These are phyloP conservation scores for Caenorhabditis remanei DNA, from an alignment of 1,140 invertebrate species.

Conservation along the genomic window DNA sequence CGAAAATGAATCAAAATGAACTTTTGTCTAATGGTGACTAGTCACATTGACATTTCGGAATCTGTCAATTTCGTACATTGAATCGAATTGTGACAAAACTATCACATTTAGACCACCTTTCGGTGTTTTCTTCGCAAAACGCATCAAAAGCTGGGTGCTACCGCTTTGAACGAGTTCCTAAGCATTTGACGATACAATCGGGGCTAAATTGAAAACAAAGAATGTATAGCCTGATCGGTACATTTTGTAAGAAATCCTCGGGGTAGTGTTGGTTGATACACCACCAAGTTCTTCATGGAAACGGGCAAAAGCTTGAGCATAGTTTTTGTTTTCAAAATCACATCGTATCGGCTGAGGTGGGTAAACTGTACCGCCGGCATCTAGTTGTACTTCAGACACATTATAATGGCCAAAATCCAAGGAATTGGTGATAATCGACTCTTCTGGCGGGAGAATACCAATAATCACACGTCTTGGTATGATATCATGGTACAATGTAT, in stretches of 20 bases:
- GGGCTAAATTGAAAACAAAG: background rate
- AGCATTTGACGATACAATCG: background rate
- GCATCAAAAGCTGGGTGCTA: background rate
- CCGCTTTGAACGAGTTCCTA: background rate
- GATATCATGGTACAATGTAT: constrained; percentile 16
- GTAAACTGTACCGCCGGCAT: background rate
- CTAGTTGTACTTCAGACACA: background rate
- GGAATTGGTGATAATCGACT: no score
- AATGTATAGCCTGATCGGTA: background rate
- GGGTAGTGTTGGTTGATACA: no score
- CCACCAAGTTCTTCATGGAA: no score
- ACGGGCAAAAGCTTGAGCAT: no score
- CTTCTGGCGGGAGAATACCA: no score
- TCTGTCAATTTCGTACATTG: background rate
- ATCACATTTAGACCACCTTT: background rate
- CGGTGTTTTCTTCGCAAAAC: background rate
- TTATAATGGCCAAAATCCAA: background rate
- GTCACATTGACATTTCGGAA: background rate
- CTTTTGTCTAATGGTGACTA: background rate
- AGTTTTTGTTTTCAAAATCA: no score
- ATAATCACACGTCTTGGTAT: constrained; percentile 19
- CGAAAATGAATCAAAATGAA: background rate
- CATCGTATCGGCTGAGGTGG: no score
- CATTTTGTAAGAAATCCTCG: background rate
- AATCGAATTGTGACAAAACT: background rate